Evolutionary conservation across 2,113 vertebrate genomes (phyloP), one percentile per base, ranked within the genome.

Genomic region (Phocoena phocoena): DNA sequence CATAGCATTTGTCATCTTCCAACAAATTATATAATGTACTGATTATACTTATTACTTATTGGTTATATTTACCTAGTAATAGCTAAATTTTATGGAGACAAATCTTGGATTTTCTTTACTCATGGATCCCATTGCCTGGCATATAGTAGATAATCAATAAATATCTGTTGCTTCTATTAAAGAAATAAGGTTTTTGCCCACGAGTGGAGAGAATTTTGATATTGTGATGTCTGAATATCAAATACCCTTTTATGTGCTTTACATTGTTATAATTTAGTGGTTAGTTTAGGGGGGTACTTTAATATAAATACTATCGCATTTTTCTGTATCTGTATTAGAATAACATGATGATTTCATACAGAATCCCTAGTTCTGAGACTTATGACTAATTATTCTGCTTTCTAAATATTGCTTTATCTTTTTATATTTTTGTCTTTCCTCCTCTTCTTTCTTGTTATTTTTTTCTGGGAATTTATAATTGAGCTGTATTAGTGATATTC

Each of bases 301-400:
- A 89, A 33, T 82, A 93, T 85, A 80, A 86, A 95, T 86, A n/a
- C 28, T 77, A n/a, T 93, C 62, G 62, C 6, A 31, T 84, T 85
- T 94, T 87, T 18, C 38, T 94, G 81, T 71, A 80, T 58, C 41
- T 91, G 2, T 33, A 68, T 97, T 71, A 21, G 86, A 79, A 26
- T 36, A 79, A 80, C 41, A 41, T 21, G 41, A 58, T 31, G 50
- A 84, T 73, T 36, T 85, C 88, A 15, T 65, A 71, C 33, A 96
- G n/a, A 97, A 68, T 70, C 28, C n/a, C 90, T 81, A 90, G 13
- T 94, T 79, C 17, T 86, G 90, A 26, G 31, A 93, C 11, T 87
- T 20, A 76, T 85, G n/a, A 44, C 85, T 97, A 33, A 77, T 88
- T 74, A 84, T 90, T 50, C 17, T 91, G 20, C 74, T 38, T 94